Evolutionary conservation across 2,888 invertebrate species (phyloP).

Genomic region (Spodoptera exigua): DNA sequence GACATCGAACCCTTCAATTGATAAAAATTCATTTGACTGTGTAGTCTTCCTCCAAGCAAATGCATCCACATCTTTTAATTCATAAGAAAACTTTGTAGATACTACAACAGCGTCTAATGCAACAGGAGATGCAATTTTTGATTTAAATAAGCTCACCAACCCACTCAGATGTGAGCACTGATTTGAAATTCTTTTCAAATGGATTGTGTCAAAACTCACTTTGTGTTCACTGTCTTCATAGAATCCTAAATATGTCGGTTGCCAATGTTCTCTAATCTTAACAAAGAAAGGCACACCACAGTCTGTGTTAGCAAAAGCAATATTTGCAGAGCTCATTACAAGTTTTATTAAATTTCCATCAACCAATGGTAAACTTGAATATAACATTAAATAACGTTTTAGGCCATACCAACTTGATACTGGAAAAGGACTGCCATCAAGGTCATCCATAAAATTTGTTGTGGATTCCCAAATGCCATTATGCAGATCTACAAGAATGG

Average conservation of each 20-base stretch:
- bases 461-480: conserved; percentile 82
- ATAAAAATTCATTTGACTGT: conserved; percentile 82
- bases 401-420: conserved; percentile 94
- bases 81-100: conserved; percentile 93
- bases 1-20: conserved; percentile 86
- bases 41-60: conserved; percentile 90
- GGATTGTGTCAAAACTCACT: conserved; percentile 96
- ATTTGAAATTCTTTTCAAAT: conserved; percentile 93
- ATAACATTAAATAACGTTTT: conserved; percentile 94
- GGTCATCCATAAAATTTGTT: conserved; percentile 79
- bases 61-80: conserved; percentile 89
- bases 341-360: conserved; percentile 93
- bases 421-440: conserved; percentile 87
- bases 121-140: conserved; percentile 93
- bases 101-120: conserved; percentile 91
- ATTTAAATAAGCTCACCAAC: conserved; percentile 96
- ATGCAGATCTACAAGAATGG: conserved; percentile 85
- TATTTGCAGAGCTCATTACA: conserved; percentile 93
- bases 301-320: conserved; percentile 94
- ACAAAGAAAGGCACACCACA: conserved; percentile 96
- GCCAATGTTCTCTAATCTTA: conserved; percentile 95
- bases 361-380: conserved; percentile 90
- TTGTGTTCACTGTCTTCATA: conserved; percentile 93
- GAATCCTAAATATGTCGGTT: conserved; percentile 94
- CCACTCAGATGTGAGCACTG: conserved; percentile 95